Evolutionary conservation across 2,888 invertebrate genomes (phyloP).

Genomic region (Peribatodes rhomboidaria): DNA sequence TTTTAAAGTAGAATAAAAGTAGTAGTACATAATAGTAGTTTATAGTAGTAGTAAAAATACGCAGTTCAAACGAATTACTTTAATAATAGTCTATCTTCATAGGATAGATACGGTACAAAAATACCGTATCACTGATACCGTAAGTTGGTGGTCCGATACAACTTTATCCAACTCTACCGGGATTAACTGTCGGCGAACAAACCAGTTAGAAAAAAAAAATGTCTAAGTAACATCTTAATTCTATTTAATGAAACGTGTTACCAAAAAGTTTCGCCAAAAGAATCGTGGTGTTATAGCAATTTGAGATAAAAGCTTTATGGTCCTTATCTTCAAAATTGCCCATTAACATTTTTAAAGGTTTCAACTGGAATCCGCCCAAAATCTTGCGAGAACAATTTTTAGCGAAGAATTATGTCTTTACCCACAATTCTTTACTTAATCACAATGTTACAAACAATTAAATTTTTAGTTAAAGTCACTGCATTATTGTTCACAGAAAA

Average conservation of each 20-base stretch:
- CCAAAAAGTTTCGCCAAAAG: conserved; percentile 6
- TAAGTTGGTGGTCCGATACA: too few species aligned
- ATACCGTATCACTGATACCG: too few species aligned
- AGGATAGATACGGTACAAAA: too few species aligned
- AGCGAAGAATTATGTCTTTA: background rate
- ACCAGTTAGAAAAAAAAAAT: too few species aligned
- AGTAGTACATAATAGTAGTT: too few species aligned
- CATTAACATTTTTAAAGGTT: conserved; percentile 36
- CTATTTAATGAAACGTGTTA: too few species aligned
- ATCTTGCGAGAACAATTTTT: conserved; percentile 13
- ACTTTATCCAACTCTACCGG: background rate
- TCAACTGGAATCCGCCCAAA: conserved; percentile 30
- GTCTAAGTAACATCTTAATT: too few species aligned
- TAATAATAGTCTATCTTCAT: too few species aligned
- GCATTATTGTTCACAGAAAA: background rate
- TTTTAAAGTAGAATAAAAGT: too few species aligned
- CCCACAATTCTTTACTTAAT: background rate
- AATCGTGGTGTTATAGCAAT: conserved; percentile 26
- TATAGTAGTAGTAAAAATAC: too few species aligned
- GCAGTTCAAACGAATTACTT: too few species aligned
- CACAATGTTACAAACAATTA: background rate
- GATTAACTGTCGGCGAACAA: too few species aligned
- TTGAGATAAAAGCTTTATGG: conserved; percentile 33
- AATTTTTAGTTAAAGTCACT: background rate
- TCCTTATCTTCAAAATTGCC: conserved; percentile 33